phyloP scores from a whole-genome alignment of 2,888 invertebrate species.

The Eilema sororculum region DNA sequence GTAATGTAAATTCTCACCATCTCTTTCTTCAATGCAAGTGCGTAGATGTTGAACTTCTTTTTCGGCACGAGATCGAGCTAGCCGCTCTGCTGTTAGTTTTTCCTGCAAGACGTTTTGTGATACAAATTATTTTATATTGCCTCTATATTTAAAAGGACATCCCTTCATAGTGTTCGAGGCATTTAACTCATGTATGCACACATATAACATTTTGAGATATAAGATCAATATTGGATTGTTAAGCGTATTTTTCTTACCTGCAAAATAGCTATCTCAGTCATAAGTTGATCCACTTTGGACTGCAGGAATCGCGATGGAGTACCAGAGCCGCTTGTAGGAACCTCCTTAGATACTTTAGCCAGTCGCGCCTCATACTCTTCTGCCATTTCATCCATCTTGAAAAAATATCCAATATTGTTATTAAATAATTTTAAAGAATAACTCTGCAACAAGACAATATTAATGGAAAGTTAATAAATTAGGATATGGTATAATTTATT shows the following conservation, averaged over 20 bases:
- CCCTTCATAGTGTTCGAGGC: too few relatives aligned
- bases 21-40: slow-evolving; percentile 74
- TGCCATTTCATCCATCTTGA: slow-evolving; percentile 72
- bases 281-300: slow-evolving; percentile 62
- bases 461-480: neutral
- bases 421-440: neutral
- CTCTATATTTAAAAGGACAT: too few relatives aligned
- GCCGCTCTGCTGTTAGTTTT: slow-evolving; percentile 62
- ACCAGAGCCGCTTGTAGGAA: slow-evolving; percentile 28
- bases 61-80: slow-evolving; percentile 67
- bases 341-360: slow-evolving; percentile 31
- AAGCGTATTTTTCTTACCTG: slow-evolving; percentile 58
- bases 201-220: too few relatives aligned
- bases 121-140: too few relatives aligned
- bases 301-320: slow-evolving; percentile 58
- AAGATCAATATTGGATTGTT: too few relatives aligned
- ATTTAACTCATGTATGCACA: too few relatives aligned
- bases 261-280: slow-evolving; percentile 67
- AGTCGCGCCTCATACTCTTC: slow-evolving; percentile 74
- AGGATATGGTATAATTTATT: too few relatives aligned
- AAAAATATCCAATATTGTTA: neutral
- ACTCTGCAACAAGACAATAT: neutral
- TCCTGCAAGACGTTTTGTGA: slow-evolving; percentile 55
- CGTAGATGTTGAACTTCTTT: slow-evolving; percentile 72
- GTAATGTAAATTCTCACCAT: slow-evolving; percentile 57